phyloP scores from a whole-genome alignment of 2,888 invertebrate genomes.

The Fragum sueziense region DNA sequence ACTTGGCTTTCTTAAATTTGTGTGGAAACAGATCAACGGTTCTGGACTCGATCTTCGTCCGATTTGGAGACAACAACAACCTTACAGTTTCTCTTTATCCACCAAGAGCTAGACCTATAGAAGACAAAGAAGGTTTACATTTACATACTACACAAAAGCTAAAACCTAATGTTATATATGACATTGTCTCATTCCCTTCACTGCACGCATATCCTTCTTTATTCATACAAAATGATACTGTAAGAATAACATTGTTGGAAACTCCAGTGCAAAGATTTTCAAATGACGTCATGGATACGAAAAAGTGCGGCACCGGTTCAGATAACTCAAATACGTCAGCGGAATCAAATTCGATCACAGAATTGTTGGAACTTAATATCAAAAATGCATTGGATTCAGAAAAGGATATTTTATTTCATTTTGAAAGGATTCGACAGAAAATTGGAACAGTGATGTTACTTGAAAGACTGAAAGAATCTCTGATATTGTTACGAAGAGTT shows the following conservation, averaged over 20 bases:
- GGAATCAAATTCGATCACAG: not conserved
- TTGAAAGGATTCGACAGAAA: not conserved
- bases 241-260: not conserved
- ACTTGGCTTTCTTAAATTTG: constrained; percentile 1
- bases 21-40: not conserved
- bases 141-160: not conserved
- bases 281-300: not conserved
- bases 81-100: not conserved
- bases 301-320: not conserved
- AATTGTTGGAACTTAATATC: not conserved
- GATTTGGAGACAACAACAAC: not conserved
- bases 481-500: constrained; percentile 8
- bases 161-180: not conserved
- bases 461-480: constrained; percentile 19
- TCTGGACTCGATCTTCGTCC: not conserved
- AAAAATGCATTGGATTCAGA: too few relatives aligned
- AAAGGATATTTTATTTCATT: not conserved
- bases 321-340: not conserved
- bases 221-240: not conserved
- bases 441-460: not conserved
- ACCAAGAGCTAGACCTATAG: too few relatives aligned
- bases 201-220: not conserved
- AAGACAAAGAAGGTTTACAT: not conserved
- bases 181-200: not conserved
- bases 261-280: not conserved